Evolutionary conservation across 2,888 invertebrate species (phyloP).

Genomic region (Drosophila meridionalis): DNA sequence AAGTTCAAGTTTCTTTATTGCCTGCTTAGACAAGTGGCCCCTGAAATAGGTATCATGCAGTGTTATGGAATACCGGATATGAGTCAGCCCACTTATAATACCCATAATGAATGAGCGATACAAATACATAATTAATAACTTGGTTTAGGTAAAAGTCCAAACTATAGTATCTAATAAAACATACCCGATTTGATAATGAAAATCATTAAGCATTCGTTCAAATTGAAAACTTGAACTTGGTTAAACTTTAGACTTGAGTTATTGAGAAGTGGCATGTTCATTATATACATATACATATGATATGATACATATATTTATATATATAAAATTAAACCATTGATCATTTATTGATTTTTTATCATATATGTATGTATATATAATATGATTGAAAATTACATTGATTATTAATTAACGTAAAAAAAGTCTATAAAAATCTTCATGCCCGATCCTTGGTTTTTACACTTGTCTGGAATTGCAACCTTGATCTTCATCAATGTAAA

Average conservation of each 20-base stretch:
- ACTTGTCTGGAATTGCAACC: not conserved
- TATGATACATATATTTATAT: not conserved
- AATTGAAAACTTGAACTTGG: too few relatives aligned
- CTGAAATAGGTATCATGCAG: slow-evolving; percentile 34
- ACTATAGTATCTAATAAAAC: slow-evolving; percentile 23
- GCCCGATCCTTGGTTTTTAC: not conserved
- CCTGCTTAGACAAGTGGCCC: slow-evolving; percentile 12
- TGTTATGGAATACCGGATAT: slow-evolving; percentile 57
- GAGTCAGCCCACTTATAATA: slow-evolving; percentile 47
- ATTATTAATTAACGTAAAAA: not conserved
- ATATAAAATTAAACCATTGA: not conserved
- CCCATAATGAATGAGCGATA: slow-evolving; percentile 57
- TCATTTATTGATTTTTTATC: not conserved
- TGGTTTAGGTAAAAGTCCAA: slow-evolving; percentile 42
- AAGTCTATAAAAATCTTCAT: not conserved
- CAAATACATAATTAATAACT: slow-evolving; percentile 64
- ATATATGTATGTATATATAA: not conserved
- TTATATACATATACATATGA: not conserved
- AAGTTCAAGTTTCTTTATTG: slow-evolving; percentile 20
- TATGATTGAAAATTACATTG: not conserved
- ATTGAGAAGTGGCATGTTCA: not conserved
- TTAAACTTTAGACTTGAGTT: not conserved
- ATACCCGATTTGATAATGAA: slow-evolving; percentile 17
- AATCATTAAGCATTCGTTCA: slow-evolving; percentile 5
- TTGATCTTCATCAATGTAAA: not conserved